These are phyloP conservation scores for Plebejus anna DNA, from an alignment of 2,888 invertebrate species.

Conservation along the genomic window DNA sequence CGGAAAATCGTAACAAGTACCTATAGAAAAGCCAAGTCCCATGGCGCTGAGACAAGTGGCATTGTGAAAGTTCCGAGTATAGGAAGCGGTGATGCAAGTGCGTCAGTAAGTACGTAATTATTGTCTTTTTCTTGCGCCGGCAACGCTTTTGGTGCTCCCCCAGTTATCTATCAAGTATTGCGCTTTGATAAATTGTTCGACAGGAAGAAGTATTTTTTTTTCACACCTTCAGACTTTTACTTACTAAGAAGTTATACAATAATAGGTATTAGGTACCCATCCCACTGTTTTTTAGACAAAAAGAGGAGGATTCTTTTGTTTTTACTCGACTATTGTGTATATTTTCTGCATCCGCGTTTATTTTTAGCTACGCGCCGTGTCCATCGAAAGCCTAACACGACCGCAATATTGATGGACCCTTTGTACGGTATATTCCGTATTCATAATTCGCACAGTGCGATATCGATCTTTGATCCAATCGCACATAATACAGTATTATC, in stretches of 20 bases:
- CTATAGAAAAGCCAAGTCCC: not conserved
- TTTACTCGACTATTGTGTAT: not conserved
- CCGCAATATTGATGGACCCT: conserved; percentile 42
- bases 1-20: not conserved
- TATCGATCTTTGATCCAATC: conserved; percentile 43
- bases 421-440: conserved; percentile 34
- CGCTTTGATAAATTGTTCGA: not conserved
- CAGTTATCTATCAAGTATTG: not conserved
- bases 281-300: no score
- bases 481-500: conserved; percentile 42
- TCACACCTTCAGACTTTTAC: no score
- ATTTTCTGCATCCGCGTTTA: not conserved
- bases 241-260: no score
- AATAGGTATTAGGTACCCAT: no score
- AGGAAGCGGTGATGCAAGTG: conserved; percentile 65
- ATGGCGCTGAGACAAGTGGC: conserved; percentile 18
- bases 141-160: not conserved
- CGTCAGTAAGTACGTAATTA: conserved; percentile 39
- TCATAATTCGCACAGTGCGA: conserved; percentile 43
- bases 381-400: conserved; percentile 37
- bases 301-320: no score
- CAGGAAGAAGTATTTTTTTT: no score
- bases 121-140: conserved; percentile 40
- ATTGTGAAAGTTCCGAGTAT: conserved; percentile 51
- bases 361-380: not conserved